Evolutionary conservation across 2,113 vertebrate genomes (phyloP), one percentile per base, ranked within the genome.

Genomic region (Caracal caracal): DNA sequence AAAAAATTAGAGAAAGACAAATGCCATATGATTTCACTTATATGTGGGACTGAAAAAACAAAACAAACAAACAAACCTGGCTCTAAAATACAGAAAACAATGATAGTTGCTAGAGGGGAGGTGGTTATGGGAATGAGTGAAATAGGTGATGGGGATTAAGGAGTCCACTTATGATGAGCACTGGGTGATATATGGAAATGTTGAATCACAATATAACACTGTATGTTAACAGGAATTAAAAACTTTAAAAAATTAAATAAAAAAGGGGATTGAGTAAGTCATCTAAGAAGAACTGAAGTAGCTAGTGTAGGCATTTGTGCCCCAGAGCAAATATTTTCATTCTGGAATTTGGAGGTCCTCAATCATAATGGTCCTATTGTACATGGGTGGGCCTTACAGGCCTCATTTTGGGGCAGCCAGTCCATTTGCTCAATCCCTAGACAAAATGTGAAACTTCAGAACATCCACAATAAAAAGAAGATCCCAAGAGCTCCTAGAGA

Each of bases 371-470:
- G 61, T 17, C 84, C 51, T 76, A 40, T 47, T 17, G 19, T 37
- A 92, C 35, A 73, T 63, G 35, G 12, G 8, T 87, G n/a, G 40
- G 17, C n/a, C 30, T 82, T 93, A 15, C 3, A 26, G 24, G 6
- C 9, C 16, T 96, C 26, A 79, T 43, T 88, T 83, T 93, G 47
- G 92, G 63, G 35, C 66, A 89, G 68, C 6, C 2, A 89, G 84
- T 6, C 37, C 89, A 61, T 95, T 97, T 43, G 7, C n/a, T 93
- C 59, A 96, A 83, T 6, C 43, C 19, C 28, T 83, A 92, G 63
- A 76, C 33, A 96, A 20, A 81, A 37, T 88, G 68, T 66, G 30
- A 86, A 26, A 88, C 78, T 88, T 95, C 22, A 93, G 82, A 80
- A 90, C 26, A 92, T 49, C 59, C 79, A 93, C 73, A 12, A 95